These are phyloP conservation scores for Odobenus rosmarus DNA, from an alignment of 2,113 vertebrate genomes.

Conservation along the genomic window DNA sequence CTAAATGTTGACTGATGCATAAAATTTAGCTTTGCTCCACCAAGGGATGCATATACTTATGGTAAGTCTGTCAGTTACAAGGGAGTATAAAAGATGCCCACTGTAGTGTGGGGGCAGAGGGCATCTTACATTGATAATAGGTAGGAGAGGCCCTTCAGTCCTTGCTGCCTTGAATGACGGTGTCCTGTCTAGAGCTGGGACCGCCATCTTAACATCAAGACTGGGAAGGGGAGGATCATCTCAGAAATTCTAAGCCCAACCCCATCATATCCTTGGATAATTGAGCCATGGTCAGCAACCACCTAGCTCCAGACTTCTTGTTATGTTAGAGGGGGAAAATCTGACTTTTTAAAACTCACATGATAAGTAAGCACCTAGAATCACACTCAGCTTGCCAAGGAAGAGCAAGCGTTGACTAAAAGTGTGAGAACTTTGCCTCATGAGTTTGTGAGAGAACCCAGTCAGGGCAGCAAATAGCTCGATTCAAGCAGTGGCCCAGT, in stretches of 20 bases:
- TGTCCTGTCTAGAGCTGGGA: accelerated
- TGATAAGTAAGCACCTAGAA: neutral
- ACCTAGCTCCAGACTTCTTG: neutral
- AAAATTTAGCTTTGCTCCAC: neutral
- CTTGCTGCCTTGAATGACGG: neutral
- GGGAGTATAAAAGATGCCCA: neutral
- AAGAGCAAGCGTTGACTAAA: neutral
- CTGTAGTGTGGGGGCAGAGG: neutral
- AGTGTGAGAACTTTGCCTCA: neutral
- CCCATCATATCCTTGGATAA: neutral
- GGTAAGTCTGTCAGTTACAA: neutral
- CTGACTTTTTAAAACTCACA: neutral
- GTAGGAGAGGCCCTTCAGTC: accelerated
- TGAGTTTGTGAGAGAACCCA: neutral
- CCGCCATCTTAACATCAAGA: neutral
- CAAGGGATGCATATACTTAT: neutral
- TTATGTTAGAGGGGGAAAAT: neutral
- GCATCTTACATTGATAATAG: accelerated
- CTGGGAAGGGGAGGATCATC: accelerated
- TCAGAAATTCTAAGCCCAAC: neutral
- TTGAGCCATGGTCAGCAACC: neutral
- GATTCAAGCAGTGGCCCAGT: no score
- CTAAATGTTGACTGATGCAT: neutral
- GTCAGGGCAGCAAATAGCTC: neutral
- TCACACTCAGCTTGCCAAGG: neutral